phyloP scores from a whole-genome alignment of 2,888 invertebrate genomes.

The Himalopsyche anomala region DNA sequence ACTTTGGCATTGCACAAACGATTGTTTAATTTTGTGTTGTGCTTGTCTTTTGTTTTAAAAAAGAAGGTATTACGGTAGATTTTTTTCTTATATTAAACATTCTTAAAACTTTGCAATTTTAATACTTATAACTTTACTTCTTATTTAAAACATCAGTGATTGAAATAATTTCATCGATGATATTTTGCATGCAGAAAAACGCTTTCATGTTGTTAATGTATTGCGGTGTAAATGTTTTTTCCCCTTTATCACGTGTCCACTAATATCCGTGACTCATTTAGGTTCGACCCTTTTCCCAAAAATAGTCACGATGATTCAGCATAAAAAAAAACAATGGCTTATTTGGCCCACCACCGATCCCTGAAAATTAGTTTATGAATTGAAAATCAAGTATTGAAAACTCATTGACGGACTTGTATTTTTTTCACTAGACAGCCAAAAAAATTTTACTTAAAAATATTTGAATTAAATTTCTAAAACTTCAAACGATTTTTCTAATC shows the following conservation, averaged over 20 bases:
- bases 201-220: no score
- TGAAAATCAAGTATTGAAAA: not conserved
- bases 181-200: no score
- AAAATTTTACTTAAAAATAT: not conserved
- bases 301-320: conserved; percentile 12
- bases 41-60: not conserved
- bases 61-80: not conserved
- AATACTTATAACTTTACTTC: no score
- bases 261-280: not conserved
- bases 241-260: not conserved
- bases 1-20: conserved; percentile 21
- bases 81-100: not conserved
- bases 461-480: not conserved
- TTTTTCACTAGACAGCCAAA: not conserved
- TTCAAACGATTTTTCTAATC: not conserved
- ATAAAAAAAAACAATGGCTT: not conserved
- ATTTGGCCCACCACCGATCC: not conserved
- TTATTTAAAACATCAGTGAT: no score
- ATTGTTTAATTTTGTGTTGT: conserved; percentile 12
- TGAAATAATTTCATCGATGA: no score
- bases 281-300: conserved; percentile 12
- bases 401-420: not conserved
- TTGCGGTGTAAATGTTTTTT: not conserved
- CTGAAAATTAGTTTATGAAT: not conserved
- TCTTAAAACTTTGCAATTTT: not conserved